Conservation (phyloP, 2,113 vertebrate species). For the Aythya baeri region DNA sequence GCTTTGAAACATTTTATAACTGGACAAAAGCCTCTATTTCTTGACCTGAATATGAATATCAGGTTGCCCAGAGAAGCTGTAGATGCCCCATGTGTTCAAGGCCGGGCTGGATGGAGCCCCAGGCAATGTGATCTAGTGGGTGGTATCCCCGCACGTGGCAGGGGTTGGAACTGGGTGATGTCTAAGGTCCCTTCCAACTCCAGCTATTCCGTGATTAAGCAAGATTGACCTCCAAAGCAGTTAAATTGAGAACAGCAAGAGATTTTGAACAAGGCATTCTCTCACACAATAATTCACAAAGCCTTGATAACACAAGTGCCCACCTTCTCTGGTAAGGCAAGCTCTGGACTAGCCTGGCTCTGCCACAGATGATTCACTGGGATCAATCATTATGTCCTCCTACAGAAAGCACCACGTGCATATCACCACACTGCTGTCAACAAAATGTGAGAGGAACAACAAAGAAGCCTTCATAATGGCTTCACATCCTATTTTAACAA, state of each 20-base stretch:
- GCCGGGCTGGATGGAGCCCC: too few species aligned
- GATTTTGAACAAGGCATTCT: not conserved
- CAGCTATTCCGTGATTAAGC: not conserved
- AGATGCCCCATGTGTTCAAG: too few species aligned
- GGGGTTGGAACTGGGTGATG: too few species aligned
- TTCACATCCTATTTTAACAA: not conserved
- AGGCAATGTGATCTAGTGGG: too few species aligned
- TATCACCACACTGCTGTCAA: not conserved
- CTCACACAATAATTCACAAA: not conserved
- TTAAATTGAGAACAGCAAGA: not conserved
- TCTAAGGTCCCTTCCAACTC: too few species aligned
- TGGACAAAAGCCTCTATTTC: not conserved
- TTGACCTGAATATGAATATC: not conserved
- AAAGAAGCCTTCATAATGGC: not conserved
- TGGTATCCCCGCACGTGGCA: too few species aligned
- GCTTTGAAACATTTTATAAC: not conserved
- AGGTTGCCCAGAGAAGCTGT: too few species aligned
- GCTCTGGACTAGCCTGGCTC: not conserved
- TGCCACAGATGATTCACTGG: not conserved
- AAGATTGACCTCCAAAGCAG: not conserved
- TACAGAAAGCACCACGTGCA: not conserved
- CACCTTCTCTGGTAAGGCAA: not conserved
- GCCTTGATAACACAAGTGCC: not conserved
- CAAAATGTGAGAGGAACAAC: not conserved
- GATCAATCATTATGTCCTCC: not conserved